Conservation (phyloP, 2,888 invertebrate species). For the Phyto melanocephala region DNA sequence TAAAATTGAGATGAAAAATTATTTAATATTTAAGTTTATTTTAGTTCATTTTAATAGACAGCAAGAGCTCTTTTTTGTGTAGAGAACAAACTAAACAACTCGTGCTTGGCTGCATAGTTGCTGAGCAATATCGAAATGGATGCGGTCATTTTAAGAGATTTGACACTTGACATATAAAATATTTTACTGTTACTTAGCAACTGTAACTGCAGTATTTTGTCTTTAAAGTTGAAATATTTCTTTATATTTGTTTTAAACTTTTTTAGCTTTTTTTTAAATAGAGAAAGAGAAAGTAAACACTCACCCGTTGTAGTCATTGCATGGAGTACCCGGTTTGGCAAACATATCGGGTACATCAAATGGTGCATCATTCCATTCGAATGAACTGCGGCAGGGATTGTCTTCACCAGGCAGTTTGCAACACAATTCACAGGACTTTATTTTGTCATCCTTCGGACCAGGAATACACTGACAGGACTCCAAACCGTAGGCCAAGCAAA, state of each 20-base stretch:
- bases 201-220: neutral
- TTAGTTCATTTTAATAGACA: too few relatives aligned
- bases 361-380: constrained; percentile 92
- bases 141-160: constrained; percentile 57
- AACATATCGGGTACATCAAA: constrained; percentile 96
- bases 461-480: constrained; percentile 96
- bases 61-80: constrained; percentile 18
- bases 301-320: constrained; percentile 93
- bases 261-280: neutral
- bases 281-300: constrained; percentile 56
- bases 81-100: neutral
- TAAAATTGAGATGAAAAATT: constrained; percentile 47
- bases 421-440: constrained; percentile 95
- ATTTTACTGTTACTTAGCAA: neutral
- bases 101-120: constrained; percentile 38
- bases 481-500: constrained; percentile 96
- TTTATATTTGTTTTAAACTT: neutral
- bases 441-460: constrained; percentile 87
- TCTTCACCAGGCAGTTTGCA: constrained; percentile 92
- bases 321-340: constrained; percentile 95
- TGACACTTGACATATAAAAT: constrained; percentile 54
- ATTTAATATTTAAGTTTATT: too few relatives aligned
- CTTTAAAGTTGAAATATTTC: neutral
- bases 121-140: constrained; percentile 58
- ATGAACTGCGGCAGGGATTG: constrained; percentile 91